These are phyloP conservation scores for Pocillopora grandis DNA, from an alignment of 92 coral and sea anemone genomes.

Conservation along the genomic window DNA sequence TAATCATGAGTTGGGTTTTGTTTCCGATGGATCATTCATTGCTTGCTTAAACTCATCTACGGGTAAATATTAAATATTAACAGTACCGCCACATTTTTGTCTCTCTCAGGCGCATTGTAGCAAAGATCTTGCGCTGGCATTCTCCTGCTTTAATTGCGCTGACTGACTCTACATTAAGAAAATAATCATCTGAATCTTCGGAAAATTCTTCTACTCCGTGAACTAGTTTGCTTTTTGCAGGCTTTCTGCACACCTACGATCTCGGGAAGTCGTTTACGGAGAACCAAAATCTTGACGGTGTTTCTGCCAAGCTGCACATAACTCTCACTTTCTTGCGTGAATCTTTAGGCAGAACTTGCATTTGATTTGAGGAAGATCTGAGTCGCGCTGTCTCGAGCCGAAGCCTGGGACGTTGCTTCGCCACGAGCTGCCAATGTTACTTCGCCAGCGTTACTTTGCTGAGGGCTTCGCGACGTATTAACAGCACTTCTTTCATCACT, in stretches of 20 bases:
- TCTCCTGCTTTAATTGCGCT: no score
- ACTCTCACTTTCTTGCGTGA: conserved; percentile 27
- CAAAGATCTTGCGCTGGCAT: no score
- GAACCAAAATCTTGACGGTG: neutral
- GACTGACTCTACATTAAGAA: no score
- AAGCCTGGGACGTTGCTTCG: neutral
- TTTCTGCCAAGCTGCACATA: conserved; percentile 38
- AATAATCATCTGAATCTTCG: no score
- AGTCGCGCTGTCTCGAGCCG: neutral
- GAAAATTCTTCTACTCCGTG: neutral
- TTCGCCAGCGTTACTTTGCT: neutral
- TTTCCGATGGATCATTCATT: no score
- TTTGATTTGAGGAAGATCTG: conserved; percentile 7
- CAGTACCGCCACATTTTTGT: no score
- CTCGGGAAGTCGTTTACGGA: neutral
- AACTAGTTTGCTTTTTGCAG: neutral
- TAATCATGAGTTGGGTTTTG: no score
- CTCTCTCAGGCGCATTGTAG: no score
- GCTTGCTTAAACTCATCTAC: no score
- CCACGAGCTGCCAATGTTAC: neutral
- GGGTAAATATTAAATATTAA: no score
- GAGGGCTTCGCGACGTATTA: neutral
- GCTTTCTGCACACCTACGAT: conserved; percentile 11
- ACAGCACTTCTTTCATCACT: neutral
- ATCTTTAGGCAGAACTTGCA: conserved; percentile 32